phyloP scores from a whole-genome alignment of 2,113 vertebrate genomes.

The Macquaria ambigua region DNA sequence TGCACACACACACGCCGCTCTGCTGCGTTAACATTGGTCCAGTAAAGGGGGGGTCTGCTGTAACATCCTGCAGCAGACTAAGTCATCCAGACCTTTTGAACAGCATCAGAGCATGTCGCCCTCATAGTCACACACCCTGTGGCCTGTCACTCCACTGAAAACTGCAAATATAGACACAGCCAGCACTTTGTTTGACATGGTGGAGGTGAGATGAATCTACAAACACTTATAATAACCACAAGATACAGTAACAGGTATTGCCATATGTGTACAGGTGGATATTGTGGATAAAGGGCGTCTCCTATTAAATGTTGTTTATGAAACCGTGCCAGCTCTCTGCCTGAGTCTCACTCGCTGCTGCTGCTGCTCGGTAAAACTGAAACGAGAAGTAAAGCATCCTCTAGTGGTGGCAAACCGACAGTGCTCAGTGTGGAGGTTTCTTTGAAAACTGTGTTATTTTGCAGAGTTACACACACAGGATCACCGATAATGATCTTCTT shows the following conservation, averaged over 20 bases:
- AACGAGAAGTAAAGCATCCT: slow-evolving; percentile 34
- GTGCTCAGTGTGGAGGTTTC: not conserved
- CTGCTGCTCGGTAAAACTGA: not conserved
- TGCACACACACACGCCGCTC: not conserved
- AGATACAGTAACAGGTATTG: slow-evolving; percentile 35
- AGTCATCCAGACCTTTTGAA: slow-evolving; percentile 28
- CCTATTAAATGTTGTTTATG: slow-evolving; percentile 40
- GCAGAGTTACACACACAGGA: not conserved
- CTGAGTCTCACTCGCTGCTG: not conserved
- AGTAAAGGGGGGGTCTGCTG: not conserved
- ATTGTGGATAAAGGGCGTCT: slow-evolving; percentile 68
- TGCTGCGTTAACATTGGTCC: not conserved
- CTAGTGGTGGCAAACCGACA: slow-evolving; percentile 25
- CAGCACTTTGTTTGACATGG: slow-evolving; percentile 53
- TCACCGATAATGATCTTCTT: not conserved
- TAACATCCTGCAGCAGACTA: not conserved
- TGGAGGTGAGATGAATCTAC: slow-evolving; percentile 34
- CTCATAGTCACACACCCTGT: slow-evolving; percentile 63
- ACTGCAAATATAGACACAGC: slow-evolving; percentile 74
- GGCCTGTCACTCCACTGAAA: slow-evolving; percentile 32
- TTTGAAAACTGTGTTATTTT: not conserved
- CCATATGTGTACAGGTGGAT: slow-evolving; percentile 62
- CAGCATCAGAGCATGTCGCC: slow-evolving; percentile 49
- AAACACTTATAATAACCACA: slow-evolving; percentile 59
- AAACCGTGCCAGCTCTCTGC: slow-evolving; percentile 31